Base-by-base conservation (phyloP, 2,797 vertebrate genomes). In the Otolemur crassicaudatus region DNA sequence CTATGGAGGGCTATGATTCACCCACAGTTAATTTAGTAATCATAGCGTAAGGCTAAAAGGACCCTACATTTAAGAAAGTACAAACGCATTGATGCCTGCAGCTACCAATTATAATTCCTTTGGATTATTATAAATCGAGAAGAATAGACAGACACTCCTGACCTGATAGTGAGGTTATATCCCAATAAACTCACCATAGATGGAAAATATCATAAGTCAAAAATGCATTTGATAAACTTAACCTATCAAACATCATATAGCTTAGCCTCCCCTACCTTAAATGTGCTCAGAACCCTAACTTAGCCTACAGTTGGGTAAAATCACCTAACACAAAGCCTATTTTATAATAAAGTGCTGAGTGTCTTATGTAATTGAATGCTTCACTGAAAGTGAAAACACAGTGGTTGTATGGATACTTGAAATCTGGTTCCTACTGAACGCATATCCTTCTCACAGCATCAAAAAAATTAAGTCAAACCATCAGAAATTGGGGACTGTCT, bases 21-120 rank as follows among this genome's bases (percentile, higher is more conserved):
- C 17, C 19, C 46, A 84, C 37, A 79, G 19, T 49, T 90, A 70
- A 43, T 84, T 87, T 87, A 95, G 81, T 61, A 80, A 87, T 84
- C 49, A 84, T 8, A 73, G 40, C 17, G 27, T 56, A 40, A 72
- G 60, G 3, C 85, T 94, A 69, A 17, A 84, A 85, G 37, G 12
- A 53, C 40, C 2, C 7, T 70, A 75, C 0, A 25, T 14, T 70
- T 84, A 75, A 88, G 22, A 83, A 76, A 82, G 9, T 73, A 29
- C 5, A 88, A 82, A 73, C 67, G 8, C 46, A 94, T 22, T 70
- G 29, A 17, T 83, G n/a, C 70, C n/a, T 87, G 43, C 49, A 92
- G n/a, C 58, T 40, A 25, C n/a, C 19, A 80, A 23, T 58, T 87
- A 63, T 14, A n/a, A 94, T 83, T 82, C n/a, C 22, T 81, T 70